phyloP scores from a whole-genome alignment of 2,113 vertebrate species.

The Sinocyclocheilus anshuiensis region DNA sequence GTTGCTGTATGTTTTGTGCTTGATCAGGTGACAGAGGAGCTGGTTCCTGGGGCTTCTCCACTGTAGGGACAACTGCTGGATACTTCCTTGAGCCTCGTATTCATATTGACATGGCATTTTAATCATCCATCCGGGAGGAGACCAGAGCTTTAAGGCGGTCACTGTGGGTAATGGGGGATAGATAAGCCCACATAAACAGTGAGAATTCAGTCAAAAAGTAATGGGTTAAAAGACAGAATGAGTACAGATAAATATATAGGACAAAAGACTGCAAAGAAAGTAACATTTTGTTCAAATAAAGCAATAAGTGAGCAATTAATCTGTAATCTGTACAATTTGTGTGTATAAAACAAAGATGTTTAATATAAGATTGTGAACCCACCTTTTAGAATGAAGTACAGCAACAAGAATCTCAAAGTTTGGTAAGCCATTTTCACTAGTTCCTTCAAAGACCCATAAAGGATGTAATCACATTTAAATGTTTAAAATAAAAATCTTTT shows the following conservation, averaged over 20 bases:
- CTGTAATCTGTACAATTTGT: too few relatives aligned
- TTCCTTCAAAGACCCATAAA: background rate
- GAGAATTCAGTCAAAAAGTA: background rate
- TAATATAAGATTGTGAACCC: constrained; percentile 1
- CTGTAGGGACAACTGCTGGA: constrained; percentile 73
- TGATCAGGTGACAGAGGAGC: constrained; percentile 78
- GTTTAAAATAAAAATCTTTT: background rate
- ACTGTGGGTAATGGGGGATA: constrained; percentile 50
- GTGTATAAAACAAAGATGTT: background rate
- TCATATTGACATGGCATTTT: constrained; percentile 66
- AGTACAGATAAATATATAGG: background rate
- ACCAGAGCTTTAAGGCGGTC: constrained; percentile 52
- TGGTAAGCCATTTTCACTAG: background rate
- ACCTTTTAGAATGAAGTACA: constrained; percentile 42
- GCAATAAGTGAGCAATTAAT: too few relatives aligned
- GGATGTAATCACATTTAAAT: background rate
- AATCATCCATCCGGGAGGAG: constrained; percentile 49
- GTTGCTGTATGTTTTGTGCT: constrained; percentile 75
- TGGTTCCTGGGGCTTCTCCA: constrained; percentile 70
- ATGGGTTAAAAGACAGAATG: background rate
- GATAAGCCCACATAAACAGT: too few relatives aligned
- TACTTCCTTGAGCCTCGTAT: constrained; percentile 61
- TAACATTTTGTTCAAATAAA: too few relatives aligned
- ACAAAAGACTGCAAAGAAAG: too few relatives aligned
- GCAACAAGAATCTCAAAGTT: constrained; percentile 10